Conservation (phyloP, 1,140 invertebrate species). For the Harpegnathos saltator region DNA sequence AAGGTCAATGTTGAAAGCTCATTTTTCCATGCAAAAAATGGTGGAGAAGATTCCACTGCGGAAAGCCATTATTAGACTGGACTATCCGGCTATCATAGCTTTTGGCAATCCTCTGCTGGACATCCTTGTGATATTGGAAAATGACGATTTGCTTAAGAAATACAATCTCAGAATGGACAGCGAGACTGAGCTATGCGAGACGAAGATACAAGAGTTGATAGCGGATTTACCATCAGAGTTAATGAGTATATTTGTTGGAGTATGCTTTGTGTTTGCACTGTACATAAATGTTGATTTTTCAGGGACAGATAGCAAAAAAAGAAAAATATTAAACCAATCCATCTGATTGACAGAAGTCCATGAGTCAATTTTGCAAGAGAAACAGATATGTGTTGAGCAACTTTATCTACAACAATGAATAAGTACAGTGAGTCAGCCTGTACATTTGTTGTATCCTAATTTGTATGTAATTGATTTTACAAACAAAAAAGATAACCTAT, state of each 20-base stretch:
- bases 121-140: constrained; percentile 86
- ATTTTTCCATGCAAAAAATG: constrained; percentile 65
- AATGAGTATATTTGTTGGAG: constrained; percentile 65
- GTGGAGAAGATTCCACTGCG: constrained; percentile 69
- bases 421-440: too few species aligned
- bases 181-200: constrained; percentile 83
- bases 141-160: constrained; percentile 86
- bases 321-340: too few species aligned
- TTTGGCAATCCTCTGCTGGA: constrained; percentile 90
- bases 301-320: too few species aligned
- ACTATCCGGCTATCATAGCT: constrained; percentile 79
- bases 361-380: too few species aligned
- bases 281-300: constrained; percentile 1
- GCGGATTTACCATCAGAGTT: constrained; percentile 77
- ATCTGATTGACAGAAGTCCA: too few species aligned
- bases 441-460: too few species aligned
- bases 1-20: constrained; percentile 16
- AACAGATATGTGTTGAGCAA: too few species aligned
- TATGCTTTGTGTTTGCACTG: constrained; percentile 34
- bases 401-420: too few species aligned
- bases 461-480: too few species aligned
- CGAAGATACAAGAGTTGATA: constrained; percentile 79
- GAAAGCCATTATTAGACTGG: constrained; percentile 61
- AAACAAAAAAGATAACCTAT: too few species aligned
- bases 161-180: constrained; percentile 86